A percentile compares a stretch with the other conserved stretches of the same genome.
phyloP scores from a whole-genome alignment of 2,113 vertebrate genomes.

The Centropus unirufus region DNA sequence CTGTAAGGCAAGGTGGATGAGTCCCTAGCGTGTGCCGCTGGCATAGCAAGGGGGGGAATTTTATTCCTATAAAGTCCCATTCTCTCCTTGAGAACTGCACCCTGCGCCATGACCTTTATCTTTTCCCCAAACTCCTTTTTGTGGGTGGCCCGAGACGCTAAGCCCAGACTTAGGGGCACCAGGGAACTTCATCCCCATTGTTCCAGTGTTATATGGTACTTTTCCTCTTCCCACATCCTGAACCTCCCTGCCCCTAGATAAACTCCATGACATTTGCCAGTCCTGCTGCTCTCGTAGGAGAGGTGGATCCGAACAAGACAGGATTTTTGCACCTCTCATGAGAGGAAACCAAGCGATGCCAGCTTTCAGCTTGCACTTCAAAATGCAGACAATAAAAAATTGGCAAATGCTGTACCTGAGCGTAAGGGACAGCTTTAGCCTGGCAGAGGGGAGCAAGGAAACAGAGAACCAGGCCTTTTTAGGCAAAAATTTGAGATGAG shows the following conservation, averaged over 20 bases:
- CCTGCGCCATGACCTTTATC: not conserved
- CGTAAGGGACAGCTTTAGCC: not conserved
- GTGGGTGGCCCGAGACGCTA: not conserved
- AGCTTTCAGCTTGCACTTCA: not conserved
- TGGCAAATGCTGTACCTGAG: not conserved
- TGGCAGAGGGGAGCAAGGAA: not conserved
- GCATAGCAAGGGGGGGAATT: not conserved
- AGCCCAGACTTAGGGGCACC: not conserved
- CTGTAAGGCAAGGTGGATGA: not conserved
- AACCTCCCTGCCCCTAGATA: not conserved
- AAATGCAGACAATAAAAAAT: not conserved
- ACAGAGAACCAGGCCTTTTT: not conserved
- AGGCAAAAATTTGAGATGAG: not conserved
- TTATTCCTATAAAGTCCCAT: no score
- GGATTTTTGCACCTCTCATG: not conserved
- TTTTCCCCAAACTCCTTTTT: not conserved
- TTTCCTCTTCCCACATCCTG: not conserved
- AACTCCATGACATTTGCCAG: not conserved
- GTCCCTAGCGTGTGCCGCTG: not conserved
- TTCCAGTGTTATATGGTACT: not conserved
- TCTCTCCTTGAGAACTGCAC: not conserved
- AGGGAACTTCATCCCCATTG: not conserved
- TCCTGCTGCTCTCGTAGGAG: not conserved
- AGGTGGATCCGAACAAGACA: not conserved
- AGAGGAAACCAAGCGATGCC: not conserved